These are phyloP conservation scores for Charaxes varanes DNA, from an alignment of 1,140 invertebrate genomes.

Conservation along the genomic window DNA sequence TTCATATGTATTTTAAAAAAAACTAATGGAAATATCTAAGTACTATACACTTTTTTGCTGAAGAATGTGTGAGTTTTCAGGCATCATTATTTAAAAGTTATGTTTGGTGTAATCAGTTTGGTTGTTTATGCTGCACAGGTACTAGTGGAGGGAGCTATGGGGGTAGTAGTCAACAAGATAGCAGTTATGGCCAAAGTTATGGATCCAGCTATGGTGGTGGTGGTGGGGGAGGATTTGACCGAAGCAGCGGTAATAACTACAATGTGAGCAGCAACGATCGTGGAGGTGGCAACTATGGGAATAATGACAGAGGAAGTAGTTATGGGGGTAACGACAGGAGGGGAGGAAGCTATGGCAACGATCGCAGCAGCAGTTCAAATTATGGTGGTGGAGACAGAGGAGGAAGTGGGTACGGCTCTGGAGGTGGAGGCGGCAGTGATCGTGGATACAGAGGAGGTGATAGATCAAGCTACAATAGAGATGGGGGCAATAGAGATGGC, in stretches of 20 bases:
- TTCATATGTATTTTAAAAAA: no score
- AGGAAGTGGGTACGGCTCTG: slow-evolving; percentile 39
- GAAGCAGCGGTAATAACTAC: slow-evolving; percentile 47
- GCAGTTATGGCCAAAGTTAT: slow-evolving; percentile 49
- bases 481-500: slow-evolving; percentile 65
- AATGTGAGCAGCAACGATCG: slow-evolving; percentile 39
- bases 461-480: slow-evolving; percentile 65
- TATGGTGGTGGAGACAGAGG: slow-evolving; percentile 68
- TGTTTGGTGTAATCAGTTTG: no score
- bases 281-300: slow-evolving; percentile 37
- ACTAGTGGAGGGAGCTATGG: slow-evolving; percentile 35
- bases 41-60: no score
- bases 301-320: slow-evolving; percentile 41
- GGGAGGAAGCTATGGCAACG: slow-evolving; percentile 38
- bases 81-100: no score
- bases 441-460: slow-evolving; percentile 56
- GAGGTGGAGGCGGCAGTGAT: slow-evolving; percentile 48
- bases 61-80: no score
- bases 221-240: slow-evolving; percentile 47
- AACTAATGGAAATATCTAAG: no score
- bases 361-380: slow-evolving; percentile 41
- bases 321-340: slow-evolving; percentile 45
- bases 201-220: slow-evolving; percentile 36
- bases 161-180: slow-evolving; percentile 34
- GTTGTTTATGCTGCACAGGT: slow-evolving; percentile 23